Evolutionary conservation across 2,113 vertebrate species (phyloP).

Genomic region (Chinchilla lanigera): DNA sequence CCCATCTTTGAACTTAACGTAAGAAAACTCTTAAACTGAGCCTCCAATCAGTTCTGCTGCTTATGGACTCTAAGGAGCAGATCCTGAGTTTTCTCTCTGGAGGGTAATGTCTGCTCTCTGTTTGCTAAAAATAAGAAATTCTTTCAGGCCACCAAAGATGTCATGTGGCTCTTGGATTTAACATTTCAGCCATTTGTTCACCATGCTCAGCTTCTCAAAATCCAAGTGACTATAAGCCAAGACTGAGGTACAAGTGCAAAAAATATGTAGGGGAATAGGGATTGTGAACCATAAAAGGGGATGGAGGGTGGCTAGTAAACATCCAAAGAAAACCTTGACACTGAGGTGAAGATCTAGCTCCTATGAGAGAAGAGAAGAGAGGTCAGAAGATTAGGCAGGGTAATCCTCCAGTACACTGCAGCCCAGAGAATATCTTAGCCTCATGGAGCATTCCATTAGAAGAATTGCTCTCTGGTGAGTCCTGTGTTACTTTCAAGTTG

Average conservation of each 20-base stretch:
- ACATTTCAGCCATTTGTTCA: background rate
- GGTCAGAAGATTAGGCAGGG: background rate
- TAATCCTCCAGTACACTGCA: background rate
- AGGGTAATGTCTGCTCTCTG: background rate
- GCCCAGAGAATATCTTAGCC: background rate
- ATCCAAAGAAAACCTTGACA: background rate
- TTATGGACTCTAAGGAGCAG: background rate
- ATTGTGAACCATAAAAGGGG: background rate
- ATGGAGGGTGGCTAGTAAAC: background rate
- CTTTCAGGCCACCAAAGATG: background rate
- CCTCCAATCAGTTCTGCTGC: background rate
- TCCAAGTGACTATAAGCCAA: background rate
- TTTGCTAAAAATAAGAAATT: background rate
- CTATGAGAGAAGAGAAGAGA: background rate
- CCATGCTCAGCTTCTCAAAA: background rate
- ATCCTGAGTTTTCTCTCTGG: background rate
- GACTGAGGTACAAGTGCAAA: background rate
- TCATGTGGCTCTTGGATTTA: background rate
- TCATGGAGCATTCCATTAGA: background rate
- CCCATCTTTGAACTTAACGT: background rate
- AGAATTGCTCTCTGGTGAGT: background rate
- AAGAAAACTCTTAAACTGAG: background rate
- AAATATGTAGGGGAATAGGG: background rate
- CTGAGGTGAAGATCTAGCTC: background rate
- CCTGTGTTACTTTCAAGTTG: background rate